phyloP scores from a whole-genome alignment of 2,113 vertebrate genomes.

The Antigone vipio region DNA sequence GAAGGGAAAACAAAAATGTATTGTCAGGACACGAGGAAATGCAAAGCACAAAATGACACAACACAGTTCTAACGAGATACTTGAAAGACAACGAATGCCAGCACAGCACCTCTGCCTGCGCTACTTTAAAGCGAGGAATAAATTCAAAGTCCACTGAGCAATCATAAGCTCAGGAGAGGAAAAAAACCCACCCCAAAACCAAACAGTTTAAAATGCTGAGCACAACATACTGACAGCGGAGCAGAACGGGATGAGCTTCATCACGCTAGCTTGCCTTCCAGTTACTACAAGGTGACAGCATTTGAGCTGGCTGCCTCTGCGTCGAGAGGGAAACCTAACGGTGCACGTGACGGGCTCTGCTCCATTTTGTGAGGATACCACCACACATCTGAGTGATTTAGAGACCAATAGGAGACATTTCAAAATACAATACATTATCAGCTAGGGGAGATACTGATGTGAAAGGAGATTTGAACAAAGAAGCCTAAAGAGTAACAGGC shows the following conservation, averaged over 20 bases:
- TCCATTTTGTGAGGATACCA: not conserved
- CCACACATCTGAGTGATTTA: not conserved
- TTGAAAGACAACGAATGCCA: not conserved
- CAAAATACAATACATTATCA: not conserved
- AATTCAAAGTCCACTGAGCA: not conserved
- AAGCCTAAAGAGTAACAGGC: not conserved
- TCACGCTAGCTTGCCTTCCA: not conserved
- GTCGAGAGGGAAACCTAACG: not conserved
- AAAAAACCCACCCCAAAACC: not conserved
- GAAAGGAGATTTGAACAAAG: not conserved
- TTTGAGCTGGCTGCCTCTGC: not conserved
- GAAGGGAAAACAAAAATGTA: not conserved
- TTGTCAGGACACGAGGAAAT: not conserved
- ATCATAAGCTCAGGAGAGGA: not conserved
- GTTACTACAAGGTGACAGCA: not conserved
- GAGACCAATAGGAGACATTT: not conserved
- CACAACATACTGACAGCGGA: not conserved
- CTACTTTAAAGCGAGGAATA: not conserved
- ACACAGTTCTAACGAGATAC: not conserved
- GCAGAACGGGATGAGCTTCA: not conserved
- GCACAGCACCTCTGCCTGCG: not conserved
- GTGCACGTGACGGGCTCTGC: not conserved
- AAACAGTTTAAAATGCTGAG: not conserved
- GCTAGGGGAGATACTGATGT: not conserved
- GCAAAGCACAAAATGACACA: not conserved